Evolutionary conservation across 1,140 invertebrate species (phyloP).

Genomic region (Dendroctonus ponderosae): DNA sequence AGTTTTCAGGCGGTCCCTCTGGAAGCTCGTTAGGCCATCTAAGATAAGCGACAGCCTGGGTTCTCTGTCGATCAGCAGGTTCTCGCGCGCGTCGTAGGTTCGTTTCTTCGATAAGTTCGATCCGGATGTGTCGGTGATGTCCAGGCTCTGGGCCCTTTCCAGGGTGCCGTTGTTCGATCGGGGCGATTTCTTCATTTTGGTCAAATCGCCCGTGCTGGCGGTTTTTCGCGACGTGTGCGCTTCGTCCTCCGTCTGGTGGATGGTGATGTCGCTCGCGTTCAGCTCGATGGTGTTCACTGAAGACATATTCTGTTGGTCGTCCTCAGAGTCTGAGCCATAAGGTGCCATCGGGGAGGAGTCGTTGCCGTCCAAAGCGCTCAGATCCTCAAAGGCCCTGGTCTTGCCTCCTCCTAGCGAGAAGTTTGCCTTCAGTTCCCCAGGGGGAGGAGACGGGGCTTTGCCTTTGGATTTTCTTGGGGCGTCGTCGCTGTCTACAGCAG

Average conservation of each 20-base stretch:
- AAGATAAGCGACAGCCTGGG: slow-evolving; percentile 61
- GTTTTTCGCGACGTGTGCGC: slow-evolving; percentile 72
- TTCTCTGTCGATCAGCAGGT: slow-evolving; percentile 55
- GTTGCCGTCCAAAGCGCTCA: slow-evolving; percentile 14
- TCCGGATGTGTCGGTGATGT: slow-evolving; percentile 66
- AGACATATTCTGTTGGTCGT: slow-evolving; percentile 53
- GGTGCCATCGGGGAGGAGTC: slow-evolving; percentile 15
- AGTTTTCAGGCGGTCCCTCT: slow-evolving; percentile 67
- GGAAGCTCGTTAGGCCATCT: slow-evolving; percentile 65
- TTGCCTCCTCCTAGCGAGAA: slow-evolving; percentile 34
- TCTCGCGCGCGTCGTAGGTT: slow-evolving; percentile 46
- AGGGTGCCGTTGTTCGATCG: slow-evolving; percentile 61
- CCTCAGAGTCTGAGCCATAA: slow-evolving; percentile 54
- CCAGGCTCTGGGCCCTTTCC: slow-evolving; percentile 78
- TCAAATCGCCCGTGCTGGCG: slow-evolving; percentile 76
- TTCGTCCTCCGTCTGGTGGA: slow-evolving; percentile 63
- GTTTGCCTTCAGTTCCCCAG: slow-evolving; percentile 32
- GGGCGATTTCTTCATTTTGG: slow-evolving; percentile 63
- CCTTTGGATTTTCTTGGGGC: slow-evolving; percentile 66
- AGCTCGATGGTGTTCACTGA: slow-evolving; percentile 64
- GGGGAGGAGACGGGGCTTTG: slow-evolving; percentile 69
- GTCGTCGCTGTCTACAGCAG: slow-evolving; percentile 46
- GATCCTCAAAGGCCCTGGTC: slow-evolving; percentile 20
- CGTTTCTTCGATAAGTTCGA: slow-evolving; percentile 63
- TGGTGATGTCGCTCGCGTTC: slow-evolving; percentile 71